phyloP scores from a whole-genome alignment of 2,113 vertebrate species.

The Oncorhynchus masou region DNA sequence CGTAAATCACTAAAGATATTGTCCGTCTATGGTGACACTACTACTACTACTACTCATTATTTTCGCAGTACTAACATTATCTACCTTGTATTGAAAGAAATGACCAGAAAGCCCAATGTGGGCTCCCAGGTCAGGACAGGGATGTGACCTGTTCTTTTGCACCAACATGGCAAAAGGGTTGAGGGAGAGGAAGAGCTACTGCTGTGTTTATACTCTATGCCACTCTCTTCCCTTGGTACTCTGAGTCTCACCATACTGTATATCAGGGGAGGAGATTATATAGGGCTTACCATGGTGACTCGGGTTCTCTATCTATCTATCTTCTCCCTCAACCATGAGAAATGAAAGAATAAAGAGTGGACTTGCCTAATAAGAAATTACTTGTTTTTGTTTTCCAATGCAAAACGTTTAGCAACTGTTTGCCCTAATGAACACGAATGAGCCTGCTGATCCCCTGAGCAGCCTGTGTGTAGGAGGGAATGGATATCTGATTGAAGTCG shows the following conservation, averaged over 20 bases:
- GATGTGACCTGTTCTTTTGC: too few relatives aligned
- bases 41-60: constrained; percentile 48
- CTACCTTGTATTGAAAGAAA: neutral
- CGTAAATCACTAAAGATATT: constrained; percentile 26
- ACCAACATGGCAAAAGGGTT: constrained; percentile 10
- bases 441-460: neutral
- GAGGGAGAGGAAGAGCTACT: constrained; percentile 16
- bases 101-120: neutral
- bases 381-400: neutral
- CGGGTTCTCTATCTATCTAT: constrained; percentile 3
- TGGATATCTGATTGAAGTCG: neutral
- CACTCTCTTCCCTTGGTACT: neutral
- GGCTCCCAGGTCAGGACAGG: too few relatives aligned
- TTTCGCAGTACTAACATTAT: neutral
- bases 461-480: neutral
- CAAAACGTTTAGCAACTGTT: neutral
- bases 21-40: constrained; percentile 28
- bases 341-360: too few relatives aligned
- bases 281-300: constrained; percentile 11
- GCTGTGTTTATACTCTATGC: constrained; percentile 1
- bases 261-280: neutral
- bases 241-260: neutral
- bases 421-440: constrained; percentile 9
- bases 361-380: too few relatives aligned
- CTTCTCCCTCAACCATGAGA: constrained; percentile 14